phyloP scores from a whole-genome alignment of 2,797 vertebrate genomes.

The Siniperca obscura region DNA sequence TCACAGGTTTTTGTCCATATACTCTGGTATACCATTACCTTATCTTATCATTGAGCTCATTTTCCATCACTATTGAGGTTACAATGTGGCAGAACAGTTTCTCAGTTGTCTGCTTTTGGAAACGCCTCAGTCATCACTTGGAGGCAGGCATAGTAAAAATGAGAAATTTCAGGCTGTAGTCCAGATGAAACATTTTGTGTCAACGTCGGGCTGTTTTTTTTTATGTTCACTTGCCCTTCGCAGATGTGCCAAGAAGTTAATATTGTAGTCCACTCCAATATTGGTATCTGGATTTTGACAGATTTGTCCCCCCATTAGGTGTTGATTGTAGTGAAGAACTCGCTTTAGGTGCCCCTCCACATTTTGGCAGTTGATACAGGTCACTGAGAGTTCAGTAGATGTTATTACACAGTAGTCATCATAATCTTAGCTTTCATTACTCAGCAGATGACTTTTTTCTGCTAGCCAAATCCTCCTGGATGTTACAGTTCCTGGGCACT shows the following conservation, averaged over 20 bases:
- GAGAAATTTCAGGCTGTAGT: slow-evolving; percentile 13
- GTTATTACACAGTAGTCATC: slow-evolving; percentile 53
- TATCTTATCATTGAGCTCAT: neutral
- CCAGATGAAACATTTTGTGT: slow-evolving; percentile 26
- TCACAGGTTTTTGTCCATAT: neutral
- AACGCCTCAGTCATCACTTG: slow-evolving; percentile 6
- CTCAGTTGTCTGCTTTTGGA: slow-evolving; percentile 25
- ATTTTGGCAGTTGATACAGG: slow-evolving; percentile 38
- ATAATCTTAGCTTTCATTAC: slow-evolving; percentile 60
- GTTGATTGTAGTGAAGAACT: slow-evolving; percentile 18
- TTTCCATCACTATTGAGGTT: slow-evolving; percentile 1
- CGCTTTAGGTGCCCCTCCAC: slow-evolving; percentile 1
- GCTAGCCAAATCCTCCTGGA: slow-evolving; percentile 38
- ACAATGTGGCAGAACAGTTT: slow-evolving; percentile 34
- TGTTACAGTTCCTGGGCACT: slow-evolving; percentile 35
- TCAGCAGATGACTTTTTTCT: slow-evolving; percentile 45
- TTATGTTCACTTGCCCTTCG: slow-evolving; percentile 28
- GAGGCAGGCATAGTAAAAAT: slow-evolving; percentile 25
- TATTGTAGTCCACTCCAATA: neutral
- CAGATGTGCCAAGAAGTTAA: slow-evolving; percentile 25
- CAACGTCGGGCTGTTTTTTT: slow-evolving; percentile 18
- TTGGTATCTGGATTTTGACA: slow-evolving; percentile 20
- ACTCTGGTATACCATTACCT: neutral
- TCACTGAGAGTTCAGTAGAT: slow-evolving; percentile 62
- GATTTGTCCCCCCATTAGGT: slow-evolving; percentile 14